Conservation (phyloP, 2,113 vertebrate species). For the Isichthys henryi region DNA sequence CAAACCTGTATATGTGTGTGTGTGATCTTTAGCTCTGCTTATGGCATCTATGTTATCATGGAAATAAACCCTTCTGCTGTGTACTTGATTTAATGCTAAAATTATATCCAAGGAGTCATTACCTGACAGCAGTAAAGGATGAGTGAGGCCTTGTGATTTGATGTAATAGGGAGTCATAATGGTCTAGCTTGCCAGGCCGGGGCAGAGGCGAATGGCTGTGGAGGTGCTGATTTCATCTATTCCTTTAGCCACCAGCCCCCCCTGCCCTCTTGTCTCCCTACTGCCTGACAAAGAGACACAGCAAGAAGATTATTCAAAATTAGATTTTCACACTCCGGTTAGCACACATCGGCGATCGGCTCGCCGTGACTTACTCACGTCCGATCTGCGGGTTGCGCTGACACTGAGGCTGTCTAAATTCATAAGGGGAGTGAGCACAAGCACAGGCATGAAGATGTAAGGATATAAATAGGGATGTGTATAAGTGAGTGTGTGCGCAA, state of each 20-base stretch:
- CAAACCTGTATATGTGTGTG: background rate
- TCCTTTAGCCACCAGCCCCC: conserved; percentile 5
- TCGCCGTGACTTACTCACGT: conserved; percentile 3
- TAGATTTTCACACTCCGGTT: conserved; percentile 25
- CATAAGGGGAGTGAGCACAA: conserved; percentile 1
- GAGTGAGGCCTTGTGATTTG: conserved; percentile 6
- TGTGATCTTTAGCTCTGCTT: background rate
- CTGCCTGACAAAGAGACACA: conserved; percentile 17
- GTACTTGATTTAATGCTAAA: background rate
- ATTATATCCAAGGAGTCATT: conserved; percentile 3
- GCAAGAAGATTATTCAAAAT: conserved; percentile 24
- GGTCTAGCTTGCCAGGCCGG: background rate
- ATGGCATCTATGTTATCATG: background rate
- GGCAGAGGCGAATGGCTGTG: background rate
- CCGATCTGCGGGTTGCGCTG: background rate
- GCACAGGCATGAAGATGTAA: background rate
- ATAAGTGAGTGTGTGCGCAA: background rate
- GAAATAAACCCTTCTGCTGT: background rate
- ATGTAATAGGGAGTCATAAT: background rate
- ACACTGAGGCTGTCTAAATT: conserved; percentile 14
- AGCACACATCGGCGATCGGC: conserved; percentile 11
- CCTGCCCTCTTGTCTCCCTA: background rate
- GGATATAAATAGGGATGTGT: conserved; percentile 9
- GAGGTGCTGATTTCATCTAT: conserved; percentile 16
- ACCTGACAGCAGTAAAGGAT: conserved; percentile 2